phyloP scores from a whole-genome alignment of 2,888 invertebrate genomes.

The Scaptodrosophila latifasciaeformis region DNA sequence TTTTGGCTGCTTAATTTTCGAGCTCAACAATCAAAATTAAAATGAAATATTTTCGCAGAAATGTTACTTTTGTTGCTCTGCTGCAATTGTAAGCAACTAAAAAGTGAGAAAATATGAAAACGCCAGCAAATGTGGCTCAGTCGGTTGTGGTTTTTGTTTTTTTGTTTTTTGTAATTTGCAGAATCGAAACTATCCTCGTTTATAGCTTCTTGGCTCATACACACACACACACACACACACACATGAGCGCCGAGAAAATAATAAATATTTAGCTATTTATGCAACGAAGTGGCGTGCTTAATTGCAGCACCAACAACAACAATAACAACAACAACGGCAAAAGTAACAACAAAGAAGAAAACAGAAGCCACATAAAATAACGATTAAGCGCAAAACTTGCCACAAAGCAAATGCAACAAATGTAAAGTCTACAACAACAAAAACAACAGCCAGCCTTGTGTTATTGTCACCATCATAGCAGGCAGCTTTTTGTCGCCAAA shows the following conservation, averaged over 20 bases:
- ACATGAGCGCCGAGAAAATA: conserved; percentile 10
- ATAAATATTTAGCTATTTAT: conserved; percentile 48
- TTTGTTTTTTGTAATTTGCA: conserved; percentile 20
- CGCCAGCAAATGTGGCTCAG: too few species aligned
- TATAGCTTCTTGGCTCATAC: too few species aligned
- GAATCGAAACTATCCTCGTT: conserved; percentile 15
- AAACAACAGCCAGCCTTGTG: conserved; percentile 43
- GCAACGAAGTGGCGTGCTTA: conserved; percentile 32
- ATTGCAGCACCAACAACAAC: conserved; percentile 29
- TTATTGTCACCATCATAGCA: conserved; percentile 29
- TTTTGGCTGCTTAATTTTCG: too few species aligned
- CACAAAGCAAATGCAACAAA: conserved; percentile 17
- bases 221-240: too few species aligned
- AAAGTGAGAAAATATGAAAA: conserved; percentile 34
- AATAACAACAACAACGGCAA: conserved; percentile 27
- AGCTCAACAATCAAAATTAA: too few species aligned
- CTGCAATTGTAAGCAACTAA: conserved; percentile 15
- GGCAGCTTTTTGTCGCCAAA: conserved; percentile 40
- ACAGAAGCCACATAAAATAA: conserved; percentile 5
- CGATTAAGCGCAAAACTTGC: neutral
- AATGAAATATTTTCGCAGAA: too few species aligned
- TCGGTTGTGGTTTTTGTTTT: too few species aligned
- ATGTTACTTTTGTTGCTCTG: too few species aligned
- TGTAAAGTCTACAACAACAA: conserved; percentile 38
- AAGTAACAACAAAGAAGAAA: too few species aligned